phyloP scores from a whole-genome alignment of 2,797 vertebrate genomes.

The Phoebastria nigripes region DNA sequence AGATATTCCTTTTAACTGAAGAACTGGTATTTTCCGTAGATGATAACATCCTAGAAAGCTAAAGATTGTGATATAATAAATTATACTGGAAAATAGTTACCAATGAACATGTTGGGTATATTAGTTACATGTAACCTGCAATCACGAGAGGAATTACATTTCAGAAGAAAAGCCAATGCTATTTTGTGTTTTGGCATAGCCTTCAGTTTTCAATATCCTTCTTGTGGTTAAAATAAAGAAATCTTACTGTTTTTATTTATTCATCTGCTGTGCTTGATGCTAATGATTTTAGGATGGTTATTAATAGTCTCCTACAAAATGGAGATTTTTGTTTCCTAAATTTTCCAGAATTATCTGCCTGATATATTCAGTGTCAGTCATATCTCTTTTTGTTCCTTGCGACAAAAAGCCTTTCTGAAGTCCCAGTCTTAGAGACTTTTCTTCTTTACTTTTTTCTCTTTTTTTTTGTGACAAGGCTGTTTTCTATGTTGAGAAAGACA shows the following conservation, averaged over 20 bases:
- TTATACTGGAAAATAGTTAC: neutral
- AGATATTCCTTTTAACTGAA: neutral
- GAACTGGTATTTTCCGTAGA: neutral
- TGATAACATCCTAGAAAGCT: neutral
- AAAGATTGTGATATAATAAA: neutral
- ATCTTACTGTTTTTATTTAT: neutral
- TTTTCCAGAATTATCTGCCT: neutral
- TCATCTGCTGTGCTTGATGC: neutral
- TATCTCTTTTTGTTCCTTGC: neutral
- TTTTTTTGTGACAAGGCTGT: neutral
- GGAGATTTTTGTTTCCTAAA: neutral
- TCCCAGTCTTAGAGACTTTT: neutral
- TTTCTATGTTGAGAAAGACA: neutral
- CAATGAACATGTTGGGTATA: accelerated
- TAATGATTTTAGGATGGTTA: neutral
- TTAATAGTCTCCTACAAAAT: neutral
- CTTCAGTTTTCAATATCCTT: neutral
- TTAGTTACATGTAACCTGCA: neutral
- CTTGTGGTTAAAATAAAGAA: neutral
- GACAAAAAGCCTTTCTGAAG: neutral
- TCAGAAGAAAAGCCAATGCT: neutral
- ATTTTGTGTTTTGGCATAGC: neutral
- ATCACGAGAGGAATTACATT: neutral
- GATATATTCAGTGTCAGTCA: neutral
- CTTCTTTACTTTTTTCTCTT: neutral